Percentiles rank a stretch among this genome's conserved stretches.
Conservation (phyloP, 2,888 invertebrate genomes). For the Siphlonurus alternatus region DNA sequence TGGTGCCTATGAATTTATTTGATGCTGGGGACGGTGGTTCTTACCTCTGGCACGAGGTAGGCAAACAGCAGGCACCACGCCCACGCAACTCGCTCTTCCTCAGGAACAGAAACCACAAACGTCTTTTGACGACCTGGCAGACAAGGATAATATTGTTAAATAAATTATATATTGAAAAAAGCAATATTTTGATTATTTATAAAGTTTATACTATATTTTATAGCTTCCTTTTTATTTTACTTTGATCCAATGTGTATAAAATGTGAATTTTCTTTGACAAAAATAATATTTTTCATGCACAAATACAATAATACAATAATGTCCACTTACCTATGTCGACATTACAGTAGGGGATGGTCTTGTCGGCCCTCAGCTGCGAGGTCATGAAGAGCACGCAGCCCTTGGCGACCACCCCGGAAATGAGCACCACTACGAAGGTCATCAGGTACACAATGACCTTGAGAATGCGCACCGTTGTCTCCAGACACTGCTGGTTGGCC, state of each 20-base stretch:
- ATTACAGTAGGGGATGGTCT: constrained; percentile 41
- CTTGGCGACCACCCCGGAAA: constrained; percentile 53
- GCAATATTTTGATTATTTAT: constrained; percentile 1
- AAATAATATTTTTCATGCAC: too few species aligned
- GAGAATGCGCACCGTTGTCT: constrained; percentile 39
- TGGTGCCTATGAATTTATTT: too few species aligned
- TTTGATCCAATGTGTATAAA: not conserved
- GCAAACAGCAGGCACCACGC: constrained; percentile 62
- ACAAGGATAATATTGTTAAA: constrained; percentile 10
- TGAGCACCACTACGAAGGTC: constrained; percentile 47
- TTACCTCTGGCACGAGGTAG: constrained; percentile 58
- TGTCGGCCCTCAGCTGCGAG: constrained; percentile 42
- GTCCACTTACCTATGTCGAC: constrained; percentile 28
- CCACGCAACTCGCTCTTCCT: constrained; percentile 52
- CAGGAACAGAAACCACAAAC: constrained; percentile 23
- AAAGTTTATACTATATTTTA: not conserved
- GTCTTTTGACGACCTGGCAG: constrained; percentile 22
- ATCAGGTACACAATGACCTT: constrained; percentile 51
- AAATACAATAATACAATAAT: too few species aligned
- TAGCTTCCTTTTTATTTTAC: not conserved
- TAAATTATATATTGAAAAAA: not conserved
- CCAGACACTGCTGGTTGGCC: constrained; percentile 37
- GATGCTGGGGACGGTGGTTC: too few species aligned
- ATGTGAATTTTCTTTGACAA: too few species aligned
- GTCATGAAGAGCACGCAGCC: constrained; percentile 54